phyloP scores from a whole-genome alignment of 2,888 invertebrate species.

The Chymomyza procnemis region DNA sequence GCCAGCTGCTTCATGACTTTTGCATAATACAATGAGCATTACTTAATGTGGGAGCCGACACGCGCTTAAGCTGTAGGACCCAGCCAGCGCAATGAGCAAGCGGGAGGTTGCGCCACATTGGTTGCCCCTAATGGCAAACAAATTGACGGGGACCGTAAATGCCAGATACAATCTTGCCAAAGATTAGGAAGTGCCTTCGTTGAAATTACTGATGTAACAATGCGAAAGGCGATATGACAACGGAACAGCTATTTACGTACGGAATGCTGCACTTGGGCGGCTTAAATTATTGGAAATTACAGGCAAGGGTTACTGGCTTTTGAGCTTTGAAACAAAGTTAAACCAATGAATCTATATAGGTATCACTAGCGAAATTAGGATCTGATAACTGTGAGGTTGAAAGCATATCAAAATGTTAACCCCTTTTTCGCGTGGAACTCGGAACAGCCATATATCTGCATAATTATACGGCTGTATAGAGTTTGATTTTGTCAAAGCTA shows the following conservation, averaged over 20 bases:
- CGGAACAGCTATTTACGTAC: not conserved
- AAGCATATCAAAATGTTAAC: too few relatives aligned
- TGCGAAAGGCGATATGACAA: not conserved
- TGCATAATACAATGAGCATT: slow-evolving; percentile 44
- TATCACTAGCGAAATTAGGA: too few relatives aligned
- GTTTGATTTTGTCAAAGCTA: too few relatives aligned
- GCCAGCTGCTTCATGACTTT: slow-evolving; percentile 45
- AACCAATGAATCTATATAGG: too few relatives aligned
- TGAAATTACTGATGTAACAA: not conserved
- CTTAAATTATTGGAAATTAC: too few relatives aligned
- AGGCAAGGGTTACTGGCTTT: too few relatives aligned
- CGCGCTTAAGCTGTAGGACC: not conserved
- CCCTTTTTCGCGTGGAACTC: too few relatives aligned
- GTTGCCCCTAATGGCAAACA: slow-evolving; percentile 42
- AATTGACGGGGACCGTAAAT: slow-evolving; percentile 32
- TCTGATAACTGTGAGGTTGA: too few relatives aligned
- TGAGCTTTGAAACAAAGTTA: too few relatives aligned
- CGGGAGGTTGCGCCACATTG: slow-evolving; percentile 31
- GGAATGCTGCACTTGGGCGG: not conserved
- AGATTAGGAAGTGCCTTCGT: not conserved
- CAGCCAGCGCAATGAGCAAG: not conserved
- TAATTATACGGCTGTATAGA: too few relatives aligned
- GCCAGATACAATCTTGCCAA: not conserved
- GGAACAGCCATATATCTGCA: too few relatives aligned
- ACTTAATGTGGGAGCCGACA: slow-evolving; percentile 38